Percentiles rank a stretch among this genome's conserved stretches.
These are phyloP conservation scores for Leucania comma DNA, from an alignment of 2,888 invertebrate species.

Conservation along the genomic window DNA sequence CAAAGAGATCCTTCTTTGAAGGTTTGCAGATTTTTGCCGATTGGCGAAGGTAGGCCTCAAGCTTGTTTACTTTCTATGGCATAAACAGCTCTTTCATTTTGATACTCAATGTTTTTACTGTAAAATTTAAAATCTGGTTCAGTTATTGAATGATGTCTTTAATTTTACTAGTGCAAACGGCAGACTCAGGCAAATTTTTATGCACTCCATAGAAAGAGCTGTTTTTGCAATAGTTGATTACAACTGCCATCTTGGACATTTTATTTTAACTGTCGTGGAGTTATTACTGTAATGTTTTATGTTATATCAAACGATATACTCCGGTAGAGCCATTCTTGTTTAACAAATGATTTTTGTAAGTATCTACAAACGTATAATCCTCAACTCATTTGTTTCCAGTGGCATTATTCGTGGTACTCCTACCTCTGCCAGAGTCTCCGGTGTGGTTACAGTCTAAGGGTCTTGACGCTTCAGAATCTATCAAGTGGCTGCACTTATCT, in stretches of 20 bases:
- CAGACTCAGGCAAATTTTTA: background rate
- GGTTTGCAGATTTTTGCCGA: too few relatives aligned
- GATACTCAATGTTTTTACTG: background rate
- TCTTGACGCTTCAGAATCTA: constrained; percentile 83
- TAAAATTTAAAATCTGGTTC: background rate
- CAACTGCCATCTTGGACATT: background rate
- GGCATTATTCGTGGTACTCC: constrained; percentile 85
- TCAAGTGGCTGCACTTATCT: constrained; percentile 90
- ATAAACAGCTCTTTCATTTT: too few relatives aligned
- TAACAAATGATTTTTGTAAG: background rate
- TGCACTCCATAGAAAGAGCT: background rate
- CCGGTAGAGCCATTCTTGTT: background rate
- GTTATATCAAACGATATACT: background rate
- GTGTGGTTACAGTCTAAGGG: constrained; percentile 89
- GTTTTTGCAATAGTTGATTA: background rate
- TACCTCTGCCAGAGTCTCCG: constrained; percentile 92
- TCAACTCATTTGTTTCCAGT: constrained; percentile 73
- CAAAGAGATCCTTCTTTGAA: too few relatives aligned
- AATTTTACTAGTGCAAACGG: background rate
- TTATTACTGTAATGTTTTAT: background rate
- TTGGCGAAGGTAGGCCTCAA: too few relatives aligned
- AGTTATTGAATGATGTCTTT: too few relatives aligned
- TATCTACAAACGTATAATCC: background rate
- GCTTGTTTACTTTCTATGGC: too few relatives aligned
- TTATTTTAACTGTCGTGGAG: background rate